These are phyloP conservation scores for Deroptyus accipitrinus DNA, from an alignment of 2,113 vertebrate genomes.

Conservation along the genomic window DNA sequence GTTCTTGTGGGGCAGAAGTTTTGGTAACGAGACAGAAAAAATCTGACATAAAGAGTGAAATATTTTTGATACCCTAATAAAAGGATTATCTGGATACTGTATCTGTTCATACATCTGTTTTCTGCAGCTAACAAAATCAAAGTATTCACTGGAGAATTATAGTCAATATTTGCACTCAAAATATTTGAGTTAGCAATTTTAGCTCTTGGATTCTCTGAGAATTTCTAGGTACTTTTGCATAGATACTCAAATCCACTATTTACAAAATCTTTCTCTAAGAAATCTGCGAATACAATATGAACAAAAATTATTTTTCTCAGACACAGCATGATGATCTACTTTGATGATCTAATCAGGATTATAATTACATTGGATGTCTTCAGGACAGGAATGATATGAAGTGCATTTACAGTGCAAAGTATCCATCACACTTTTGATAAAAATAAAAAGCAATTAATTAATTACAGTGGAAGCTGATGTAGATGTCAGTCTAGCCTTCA, in stretches of 20 bases:
- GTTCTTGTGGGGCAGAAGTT: background rate
- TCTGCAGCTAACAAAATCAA: background rate
- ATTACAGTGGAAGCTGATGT: background rate
- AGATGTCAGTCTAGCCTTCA: background rate
- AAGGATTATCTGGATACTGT: background rate
- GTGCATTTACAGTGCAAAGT: background rate
- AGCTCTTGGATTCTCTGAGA: background rate
- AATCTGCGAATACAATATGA: background rate
- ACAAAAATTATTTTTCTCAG: background rate
- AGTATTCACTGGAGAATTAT: background rate
- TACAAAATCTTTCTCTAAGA: background rate
- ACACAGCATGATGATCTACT: background rate
- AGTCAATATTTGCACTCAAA: slow-evolving; percentile 4
- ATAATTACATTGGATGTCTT: background rate
- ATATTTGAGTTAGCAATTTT: slow-evolving; percentile 18
- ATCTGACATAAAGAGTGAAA: background rate
- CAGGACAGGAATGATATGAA: background rate
- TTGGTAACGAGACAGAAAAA: background rate
- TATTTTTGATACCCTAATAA: background rate
- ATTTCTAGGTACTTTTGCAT: background rate
- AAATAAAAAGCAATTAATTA: background rate
- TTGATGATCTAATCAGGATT: background rate
- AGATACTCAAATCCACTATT: background rate
- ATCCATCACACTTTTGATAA: background rate
- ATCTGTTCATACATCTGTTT: background rate